Conservation (phyloP, 2,888 invertebrate species). For the Andrena bicolor region DNA sequence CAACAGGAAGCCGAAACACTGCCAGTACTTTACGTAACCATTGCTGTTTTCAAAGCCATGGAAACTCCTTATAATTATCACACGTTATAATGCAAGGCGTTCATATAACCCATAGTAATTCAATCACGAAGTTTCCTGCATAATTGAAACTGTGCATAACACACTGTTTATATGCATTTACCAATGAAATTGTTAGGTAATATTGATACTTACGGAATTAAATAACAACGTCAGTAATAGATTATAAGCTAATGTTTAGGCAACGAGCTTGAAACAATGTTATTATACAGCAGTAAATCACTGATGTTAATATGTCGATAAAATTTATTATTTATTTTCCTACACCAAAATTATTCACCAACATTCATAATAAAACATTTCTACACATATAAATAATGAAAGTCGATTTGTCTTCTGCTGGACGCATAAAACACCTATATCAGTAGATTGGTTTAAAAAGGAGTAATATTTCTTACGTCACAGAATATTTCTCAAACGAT, state of each 20-base stretch:
- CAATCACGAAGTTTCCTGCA: not conserved
- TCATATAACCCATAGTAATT: not conserved
- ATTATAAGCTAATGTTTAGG: not conserved
- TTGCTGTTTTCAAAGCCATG: too few species aligned
- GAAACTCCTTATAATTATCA: too few species aligned
- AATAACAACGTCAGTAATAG: constrained; percentile 4
- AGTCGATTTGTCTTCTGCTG: too few species aligned
- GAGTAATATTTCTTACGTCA: too few species aligned
- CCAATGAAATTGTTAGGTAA: not conserved
- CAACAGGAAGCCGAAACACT: too few species aligned
- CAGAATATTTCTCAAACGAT: too few species aligned
- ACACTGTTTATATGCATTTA: not conserved
- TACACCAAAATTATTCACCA: not conserved
- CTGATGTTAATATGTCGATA: not conserved
- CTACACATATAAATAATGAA: too few species aligned
- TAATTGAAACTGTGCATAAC: not conserved
- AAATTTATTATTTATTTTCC: not conserved
- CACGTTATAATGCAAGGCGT: too few species aligned
- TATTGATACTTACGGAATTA: not conserved
- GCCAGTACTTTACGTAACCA: too few species aligned
- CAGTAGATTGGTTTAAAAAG: not conserved
- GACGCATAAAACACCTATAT: not conserved
- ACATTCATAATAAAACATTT: too few species aligned
- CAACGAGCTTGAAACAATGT: not conserved
- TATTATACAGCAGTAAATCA: not conserved